phyloP scores from a whole-genome alignment of 2,113 vertebrate species.

The Cyprinodon tularosa region DNA sequence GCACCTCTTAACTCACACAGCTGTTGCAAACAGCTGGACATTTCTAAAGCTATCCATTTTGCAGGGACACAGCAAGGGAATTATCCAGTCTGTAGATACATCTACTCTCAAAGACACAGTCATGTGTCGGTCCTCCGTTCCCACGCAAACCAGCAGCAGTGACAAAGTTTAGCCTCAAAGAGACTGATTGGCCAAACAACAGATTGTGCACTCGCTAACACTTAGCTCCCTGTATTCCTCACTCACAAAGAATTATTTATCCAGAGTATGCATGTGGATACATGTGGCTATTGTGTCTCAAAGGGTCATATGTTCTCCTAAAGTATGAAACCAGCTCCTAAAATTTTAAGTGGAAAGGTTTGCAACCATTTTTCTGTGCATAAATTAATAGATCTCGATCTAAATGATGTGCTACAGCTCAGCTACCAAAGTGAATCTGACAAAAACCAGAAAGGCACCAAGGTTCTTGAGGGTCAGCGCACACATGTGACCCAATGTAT shows the following conservation, averaged over 20 bases:
- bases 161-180: slow-evolving; percentile 52
- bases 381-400: slow-evolving; percentile 26
- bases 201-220: slow-evolving; percentile 25
- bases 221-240: slow-evolving; percentile 10
- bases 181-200: slow-evolving; percentile 27
- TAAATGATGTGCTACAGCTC: background rate
- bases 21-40: slow-evolving; percentile 75
- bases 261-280: slow-evolving; percentile 2
- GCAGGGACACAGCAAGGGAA: slow-evolving; percentile 27
- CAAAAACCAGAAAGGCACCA: slow-evolving; percentile 9
- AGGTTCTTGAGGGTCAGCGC: slow-evolving; percentile 30
- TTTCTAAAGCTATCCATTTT: slow-evolving; percentile 26
- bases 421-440: slow-evolving; percentile 2
- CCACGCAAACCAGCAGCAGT: slow-evolving; percentile 55
- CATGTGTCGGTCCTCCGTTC: slow-evolving; percentile 32
- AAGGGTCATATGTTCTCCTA: slow-evolving; percentile 25
- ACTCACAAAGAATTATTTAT: slow-evolving; percentile 8
- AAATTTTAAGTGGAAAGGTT: slow-evolving; percentile 24
- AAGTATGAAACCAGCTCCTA: slow-evolving; percentile 45
- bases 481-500: slow-evolving; percentile 39
- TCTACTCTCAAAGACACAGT: slow-evolving; percentile 4
- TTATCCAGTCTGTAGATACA: slow-evolving; percentile 25
- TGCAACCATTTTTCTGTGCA: slow-evolving; percentile 3
- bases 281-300: slow-evolving; percentile 34
- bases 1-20: slow-evolving; percentile 45